Conservation (phyloP, 2,888 invertebrate species). For the Ennomos erosarius region DNA sequence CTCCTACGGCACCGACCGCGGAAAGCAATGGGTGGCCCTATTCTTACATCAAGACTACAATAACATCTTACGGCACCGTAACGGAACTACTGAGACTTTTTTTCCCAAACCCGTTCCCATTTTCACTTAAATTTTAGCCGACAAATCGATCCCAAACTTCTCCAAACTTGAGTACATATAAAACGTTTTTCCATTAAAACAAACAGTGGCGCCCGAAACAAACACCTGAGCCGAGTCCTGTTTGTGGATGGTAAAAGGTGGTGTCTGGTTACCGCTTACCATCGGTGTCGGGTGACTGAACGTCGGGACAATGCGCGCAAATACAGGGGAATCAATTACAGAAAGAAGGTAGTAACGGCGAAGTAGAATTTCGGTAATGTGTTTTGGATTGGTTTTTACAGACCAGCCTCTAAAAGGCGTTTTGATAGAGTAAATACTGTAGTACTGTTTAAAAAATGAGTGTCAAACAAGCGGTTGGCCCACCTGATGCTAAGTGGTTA, state of each 20-base stretch:
- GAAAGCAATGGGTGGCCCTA: too few relatives aligned
- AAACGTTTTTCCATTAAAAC: conserved; percentile 33
- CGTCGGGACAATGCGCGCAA: conserved; percentile 31
- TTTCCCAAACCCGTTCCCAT: too few relatives aligned
- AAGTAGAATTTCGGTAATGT: not conserved
- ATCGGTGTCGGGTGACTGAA: conserved; percentile 39
- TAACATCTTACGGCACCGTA: too few relatives aligned
- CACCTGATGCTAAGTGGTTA: too few relatives aligned
- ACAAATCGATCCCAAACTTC: not conserved
- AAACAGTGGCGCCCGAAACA: conserved; percentile 41
- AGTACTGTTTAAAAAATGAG: too few relatives aligned
- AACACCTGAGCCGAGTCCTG: conserved; percentile 55
- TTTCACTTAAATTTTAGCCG: not conserved
- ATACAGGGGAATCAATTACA: conserved; percentile 35
- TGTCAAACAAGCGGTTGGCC: too few relatives aligned
- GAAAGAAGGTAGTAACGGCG: not conserved
- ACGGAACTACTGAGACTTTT: too few relatives aligned
- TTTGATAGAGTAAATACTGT: too few relatives aligned
- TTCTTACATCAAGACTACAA: too few relatives aligned
- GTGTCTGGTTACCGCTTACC: conserved; percentile 52
- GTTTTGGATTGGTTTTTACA: too few relatives aligned
- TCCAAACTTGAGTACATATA: conserved; percentile 18
- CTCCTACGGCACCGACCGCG: too few relatives aligned
- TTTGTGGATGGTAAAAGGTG: conserved; percentile 61
- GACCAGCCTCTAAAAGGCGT: too few relatives aligned